These are phyloP conservation scores for Aromia moschata DNA, from an alignment of 2,888 invertebrate species.

Conservation along the genomic window DNA sequence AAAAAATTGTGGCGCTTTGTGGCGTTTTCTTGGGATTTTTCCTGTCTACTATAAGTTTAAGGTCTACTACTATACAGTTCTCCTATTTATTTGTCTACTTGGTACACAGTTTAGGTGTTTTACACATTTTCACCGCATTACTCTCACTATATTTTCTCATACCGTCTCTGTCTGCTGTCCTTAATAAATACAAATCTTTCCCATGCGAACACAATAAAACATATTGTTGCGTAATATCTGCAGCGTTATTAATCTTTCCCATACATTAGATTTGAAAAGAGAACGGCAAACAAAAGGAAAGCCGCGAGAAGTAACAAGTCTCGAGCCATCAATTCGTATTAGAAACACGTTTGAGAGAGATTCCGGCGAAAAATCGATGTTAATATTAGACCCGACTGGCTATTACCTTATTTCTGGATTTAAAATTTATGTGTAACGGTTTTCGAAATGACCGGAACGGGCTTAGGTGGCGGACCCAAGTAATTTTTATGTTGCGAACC, in stretches of 20 bases:
- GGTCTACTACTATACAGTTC: too few species aligned
- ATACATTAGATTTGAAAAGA: constrained; percentile 29
- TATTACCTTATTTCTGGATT: constrained; percentile 27
- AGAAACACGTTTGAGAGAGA: constrained; percentile 44
- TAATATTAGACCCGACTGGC: constrained; percentile 37
- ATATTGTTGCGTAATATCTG: constrained; percentile 32
- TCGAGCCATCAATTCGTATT: constrained; percentile 47
- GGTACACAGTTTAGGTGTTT: too few species aligned
- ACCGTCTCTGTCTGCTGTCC: too few species aligned
- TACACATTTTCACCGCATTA: too few species aligned
- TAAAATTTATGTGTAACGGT: constrained; percentile 11
- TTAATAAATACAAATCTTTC: too few species aligned
- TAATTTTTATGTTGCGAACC: neutral
- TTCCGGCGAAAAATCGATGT: constrained; percentile 38
- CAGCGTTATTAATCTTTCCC: constrained; percentile 37
- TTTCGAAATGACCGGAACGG: constrained; percentile 4
- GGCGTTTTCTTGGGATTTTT: too few species aligned
- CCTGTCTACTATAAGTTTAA: too few species aligned
- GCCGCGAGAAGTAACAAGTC: constrained; percentile 39
- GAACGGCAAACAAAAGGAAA: constrained; percentile 35
- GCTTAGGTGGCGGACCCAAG: neutral
- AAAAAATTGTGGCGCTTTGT: too few species aligned
- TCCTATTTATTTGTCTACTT: too few species aligned
- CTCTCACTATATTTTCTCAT: too few species aligned
- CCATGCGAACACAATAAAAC: constrained; percentile 34